Conservation (phyloP, 2,113 vertebrate species). For the Peucedramus taeniatus region DNA sequence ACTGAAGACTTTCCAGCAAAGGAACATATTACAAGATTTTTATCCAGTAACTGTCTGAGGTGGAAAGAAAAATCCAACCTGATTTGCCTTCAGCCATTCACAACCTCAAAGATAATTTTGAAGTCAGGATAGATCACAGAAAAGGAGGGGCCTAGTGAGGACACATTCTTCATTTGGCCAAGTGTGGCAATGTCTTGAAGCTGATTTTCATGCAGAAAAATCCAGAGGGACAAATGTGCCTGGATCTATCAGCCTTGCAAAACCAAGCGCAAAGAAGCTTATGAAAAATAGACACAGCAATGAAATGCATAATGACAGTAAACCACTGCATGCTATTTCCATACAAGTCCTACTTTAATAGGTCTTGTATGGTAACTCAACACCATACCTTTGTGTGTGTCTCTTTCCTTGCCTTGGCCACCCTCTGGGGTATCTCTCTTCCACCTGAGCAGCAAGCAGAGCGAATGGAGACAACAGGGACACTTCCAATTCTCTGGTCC, state of each 20-base stretch:
- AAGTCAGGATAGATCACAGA: not conserved
- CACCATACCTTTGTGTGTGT: not conserved
- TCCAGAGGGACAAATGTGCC: not conserved
- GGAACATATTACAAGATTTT: not conserved
- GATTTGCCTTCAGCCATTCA: not conserved
- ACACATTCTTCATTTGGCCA: not conserved
- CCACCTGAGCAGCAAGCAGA: not conserved
- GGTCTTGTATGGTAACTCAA: not conserved
- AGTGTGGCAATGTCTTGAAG: not conserved
- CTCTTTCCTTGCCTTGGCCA: not conserved
- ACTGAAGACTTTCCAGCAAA: not conserved
- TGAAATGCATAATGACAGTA: not conserved
- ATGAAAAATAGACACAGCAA: not conserved
- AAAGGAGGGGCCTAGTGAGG: not conserved
- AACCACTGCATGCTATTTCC: not conserved
- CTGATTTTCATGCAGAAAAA: not conserved
- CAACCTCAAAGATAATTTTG: not conserved
- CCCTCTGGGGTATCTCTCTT: not conserved
- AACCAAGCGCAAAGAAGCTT: not conserved
- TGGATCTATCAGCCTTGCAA: not conserved
- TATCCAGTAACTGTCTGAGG: not conserved
- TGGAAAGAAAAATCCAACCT: rapidly evolving
- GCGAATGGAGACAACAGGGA: not conserved
- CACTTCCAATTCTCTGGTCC: not conserved
- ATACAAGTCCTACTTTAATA: not conserved